Evolutionary conservation across 2,888 invertebrate species (phyloP).

Genomic region (Poecilus cupreus): DNA sequence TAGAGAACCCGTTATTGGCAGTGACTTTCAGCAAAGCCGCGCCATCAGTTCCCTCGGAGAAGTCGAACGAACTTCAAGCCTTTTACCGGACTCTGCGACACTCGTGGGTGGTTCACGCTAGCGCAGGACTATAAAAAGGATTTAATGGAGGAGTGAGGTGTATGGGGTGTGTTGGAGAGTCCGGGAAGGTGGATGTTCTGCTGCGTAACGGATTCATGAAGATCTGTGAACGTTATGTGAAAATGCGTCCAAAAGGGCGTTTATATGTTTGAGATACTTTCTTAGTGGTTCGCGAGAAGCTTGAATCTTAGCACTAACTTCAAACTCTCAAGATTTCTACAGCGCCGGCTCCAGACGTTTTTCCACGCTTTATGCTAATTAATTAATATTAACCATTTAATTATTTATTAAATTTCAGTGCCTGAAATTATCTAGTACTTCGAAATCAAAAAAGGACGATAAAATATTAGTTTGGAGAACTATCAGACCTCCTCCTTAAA

Average conservation of each 20-base stretch:
- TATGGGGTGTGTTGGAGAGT: background rate
- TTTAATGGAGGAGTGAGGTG: background rate
- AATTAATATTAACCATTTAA: too few relatives aligned
- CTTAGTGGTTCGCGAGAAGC: background rate
- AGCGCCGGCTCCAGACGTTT: too few relatives aligned
- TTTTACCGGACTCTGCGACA: background rate
- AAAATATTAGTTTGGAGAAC: too few relatives aligned
- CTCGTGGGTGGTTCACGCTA: background rate
- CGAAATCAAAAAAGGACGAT: too few relatives aligned
- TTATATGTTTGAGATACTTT: background rate
- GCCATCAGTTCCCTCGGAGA: constrained; percentile 1
- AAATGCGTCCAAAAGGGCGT: constrained; percentile 11
- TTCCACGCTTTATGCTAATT: too few relatives aligned
- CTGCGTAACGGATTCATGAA: constrained; percentile 41
- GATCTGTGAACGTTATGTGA: constrained; percentile 46
- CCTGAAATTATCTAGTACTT: too few relatives aligned
- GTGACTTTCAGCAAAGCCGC: constrained; percentile 37
- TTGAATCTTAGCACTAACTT: background rate
- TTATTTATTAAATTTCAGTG: too few relatives aligned
- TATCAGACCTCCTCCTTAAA: too few relatives aligned
- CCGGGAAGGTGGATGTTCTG: background rate
- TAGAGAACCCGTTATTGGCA: constrained; percentile 40
- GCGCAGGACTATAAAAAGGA: background rate
- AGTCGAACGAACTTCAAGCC: constrained; percentile 45
- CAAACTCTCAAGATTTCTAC: background rate